These are phyloP conservation scores for Neoitamus cyanurus DNA, from an alignment of 2,888 invertebrate genomes.

Conservation along the genomic window DNA sequence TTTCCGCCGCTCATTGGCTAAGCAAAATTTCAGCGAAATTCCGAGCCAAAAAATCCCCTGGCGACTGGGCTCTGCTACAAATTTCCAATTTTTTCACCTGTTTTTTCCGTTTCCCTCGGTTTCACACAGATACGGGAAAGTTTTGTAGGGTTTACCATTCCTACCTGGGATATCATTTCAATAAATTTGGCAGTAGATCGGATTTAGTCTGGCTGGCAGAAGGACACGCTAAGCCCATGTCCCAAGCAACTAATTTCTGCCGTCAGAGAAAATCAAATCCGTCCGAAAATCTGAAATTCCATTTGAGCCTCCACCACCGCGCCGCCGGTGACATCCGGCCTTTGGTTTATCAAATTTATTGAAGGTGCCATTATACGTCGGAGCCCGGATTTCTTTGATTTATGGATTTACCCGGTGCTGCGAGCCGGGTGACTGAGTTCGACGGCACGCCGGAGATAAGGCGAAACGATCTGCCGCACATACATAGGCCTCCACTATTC, in stretches of 20 bases:
- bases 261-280: not conserved
- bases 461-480: not conserved
- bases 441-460: not conserved
- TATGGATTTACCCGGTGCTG: not conserved
- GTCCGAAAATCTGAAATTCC: constrained; percentile 2
- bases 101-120: not conserved
- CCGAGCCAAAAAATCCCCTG: not conserved
- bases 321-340: not conserved
- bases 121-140: not conserved
- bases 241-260: not conserved
- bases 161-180: not conserved
- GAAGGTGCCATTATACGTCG: not conserved
- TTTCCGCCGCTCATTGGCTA: not conserved
- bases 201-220: not conserved
- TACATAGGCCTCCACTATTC: not conserved
- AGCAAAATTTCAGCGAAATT: not conserved
- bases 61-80: not conserved
- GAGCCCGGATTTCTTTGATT: not conserved
- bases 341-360: constrained; percentile 10
- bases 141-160: not conserved
- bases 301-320: not conserved
- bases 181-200: constrained; percentile 13
- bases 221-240: not conserved
- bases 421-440: not conserved
- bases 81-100: not conserved